Conservation (phyloP, 2,113 vertebrate species). For the Pseudopodoces humilis region DNA sequence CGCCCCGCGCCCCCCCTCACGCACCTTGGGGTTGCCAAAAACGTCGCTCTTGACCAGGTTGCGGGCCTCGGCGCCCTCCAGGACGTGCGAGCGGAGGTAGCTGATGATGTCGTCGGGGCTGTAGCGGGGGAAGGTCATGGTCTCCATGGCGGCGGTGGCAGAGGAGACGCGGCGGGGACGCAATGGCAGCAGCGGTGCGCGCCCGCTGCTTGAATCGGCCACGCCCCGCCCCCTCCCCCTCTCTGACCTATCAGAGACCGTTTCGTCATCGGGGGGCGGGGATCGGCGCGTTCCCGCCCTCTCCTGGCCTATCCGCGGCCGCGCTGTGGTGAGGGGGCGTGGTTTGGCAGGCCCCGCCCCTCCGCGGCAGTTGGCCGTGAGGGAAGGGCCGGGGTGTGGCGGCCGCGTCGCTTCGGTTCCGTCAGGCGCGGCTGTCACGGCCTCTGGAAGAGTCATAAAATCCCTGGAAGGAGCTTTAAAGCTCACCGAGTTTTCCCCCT, state of each 20-base stretch:
- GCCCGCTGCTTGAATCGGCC: background rate
- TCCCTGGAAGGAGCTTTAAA: background rate
- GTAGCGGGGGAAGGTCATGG: slow-evolving; percentile 73
- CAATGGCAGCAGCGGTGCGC: rapidly evolving
- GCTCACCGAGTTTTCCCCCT: background rate
- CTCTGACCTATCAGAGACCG: rapidly evolving
- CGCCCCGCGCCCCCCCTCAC: background rate
- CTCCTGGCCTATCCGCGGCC: background rate
- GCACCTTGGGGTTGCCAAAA: slow-evolving; percentile 74
- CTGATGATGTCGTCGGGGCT: slow-evolving; percentile 69
- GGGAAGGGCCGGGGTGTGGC: rapidly evolving
- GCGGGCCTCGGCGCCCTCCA: slow-evolving; percentile 77
- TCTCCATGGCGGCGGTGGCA: background rate
- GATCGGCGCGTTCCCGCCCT: rapidly evolving
- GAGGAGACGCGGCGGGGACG: background rate
- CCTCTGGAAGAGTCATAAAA: background rate
- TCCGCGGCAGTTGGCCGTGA: background rate
- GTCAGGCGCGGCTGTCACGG: rapidly evolving
- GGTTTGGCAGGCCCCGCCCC: rapidly evolving
- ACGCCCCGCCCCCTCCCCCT: rapidly evolving
- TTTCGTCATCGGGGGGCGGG: rapidly evolving
- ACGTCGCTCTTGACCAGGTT: slow-evolving; percentile 77
- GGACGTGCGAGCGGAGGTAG: slow-evolving; percentile 74
- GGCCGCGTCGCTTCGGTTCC: rapidly evolving
- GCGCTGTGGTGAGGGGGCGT: background rate